Base-by-base conservation (phyloP, 2,113 vertebrate species). In the Halichoerus grypus region DNA sequence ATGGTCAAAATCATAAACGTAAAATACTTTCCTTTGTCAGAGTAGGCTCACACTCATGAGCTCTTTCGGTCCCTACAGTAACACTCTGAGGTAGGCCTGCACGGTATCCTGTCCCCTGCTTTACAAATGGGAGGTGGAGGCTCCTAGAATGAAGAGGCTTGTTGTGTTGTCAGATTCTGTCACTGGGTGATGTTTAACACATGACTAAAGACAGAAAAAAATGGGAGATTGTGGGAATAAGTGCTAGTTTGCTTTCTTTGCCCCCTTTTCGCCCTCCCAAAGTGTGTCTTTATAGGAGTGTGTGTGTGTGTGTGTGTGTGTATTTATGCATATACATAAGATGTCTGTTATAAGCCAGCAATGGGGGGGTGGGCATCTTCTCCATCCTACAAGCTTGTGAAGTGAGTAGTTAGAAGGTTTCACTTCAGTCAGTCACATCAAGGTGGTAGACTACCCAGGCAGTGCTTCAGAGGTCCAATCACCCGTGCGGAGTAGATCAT, bases 321-420 rank as follows among this genome's bases (percentile, higher is more conserved):
- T 77, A 15, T 49, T 19, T 79, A 19, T 33, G 33, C 42, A 18
- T 46, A 77, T 49, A 31, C 28, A 33, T 51, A 59, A 33, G n/a
- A 53, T 59, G 7, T 51, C 36, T 77, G 33, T 72, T 61, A 26
- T 10, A 59, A 53, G 59, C 31, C 59, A 69, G 80, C 26, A 81
- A 51, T 7, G 7, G 3, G 26, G 49, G 26, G 14, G 36, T 19
- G 18, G 10, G 28, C 55, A 79, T 55, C 31, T 31, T 76, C 81
- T 81, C 42, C 51, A 4, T 46, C 67, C 87, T 85, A 77, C 77
- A 85, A 59, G 94, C 31, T 55, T 63, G 12, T 46, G 39, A 77
- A 93, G 59, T 94, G 46, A 88, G 49, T 92, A 91, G 51, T 90
- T 91, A 88, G 82, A 85, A 89, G 81, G 76, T 46, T 39, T 55